These are phyloP conservation scores for Zaprionus inermis DNA, from an alignment of 1,140 invertebrate species.

Conservation along the genomic window DNA sequence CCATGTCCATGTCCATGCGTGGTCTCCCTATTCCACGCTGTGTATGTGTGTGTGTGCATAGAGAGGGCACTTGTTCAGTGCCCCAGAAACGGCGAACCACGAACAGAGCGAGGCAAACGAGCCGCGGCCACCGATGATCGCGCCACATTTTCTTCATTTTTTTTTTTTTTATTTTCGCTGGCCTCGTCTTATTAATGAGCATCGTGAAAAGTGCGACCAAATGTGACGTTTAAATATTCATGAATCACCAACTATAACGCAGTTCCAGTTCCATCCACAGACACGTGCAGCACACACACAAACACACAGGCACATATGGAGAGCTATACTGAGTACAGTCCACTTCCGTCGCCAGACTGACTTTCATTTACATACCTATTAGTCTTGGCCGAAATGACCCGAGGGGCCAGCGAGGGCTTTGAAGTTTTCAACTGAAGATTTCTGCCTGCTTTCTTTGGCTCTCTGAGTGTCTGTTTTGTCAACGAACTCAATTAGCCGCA, in stretches of 20 bases:
- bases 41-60: constrained; percentile 51
- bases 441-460: constrained; percentile 9
- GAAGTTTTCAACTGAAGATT: constrained; percentile 2
- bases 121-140: constrained; percentile 63
- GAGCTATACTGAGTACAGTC: constrained; percentile 13
- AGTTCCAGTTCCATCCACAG: constrained; percentile 56
- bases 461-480: constrained; percentile 6
- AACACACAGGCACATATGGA: not conserved
- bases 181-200: constrained; percentile 79
- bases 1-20: constrained; percentile 54
- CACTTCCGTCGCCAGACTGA: constrained; percentile 54
- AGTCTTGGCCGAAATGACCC: constrained; percentile 44
- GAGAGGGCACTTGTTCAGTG: constrained; percentile 80
- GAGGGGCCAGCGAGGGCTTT: constrained; percentile 21
- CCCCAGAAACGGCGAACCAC: constrained; percentile 63
- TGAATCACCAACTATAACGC: constrained; percentile 77
- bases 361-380: constrained; percentile 61
- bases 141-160: constrained; percentile 81
- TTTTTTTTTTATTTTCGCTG: constrained; percentile 15
- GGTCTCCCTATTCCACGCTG: not conserved
- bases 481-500: constrained; percentile 17
- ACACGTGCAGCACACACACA: constrained; percentile 32
- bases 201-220: constrained; percentile 83
- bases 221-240: constrained; percentile 84
- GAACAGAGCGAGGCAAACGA: constrained; percentile 57